Evolutionary conservation across 1,140 invertebrate genomes (phyloP), one percentile per base, ranked within the genome.

Genomic region (Venturia canescens): DNA sequence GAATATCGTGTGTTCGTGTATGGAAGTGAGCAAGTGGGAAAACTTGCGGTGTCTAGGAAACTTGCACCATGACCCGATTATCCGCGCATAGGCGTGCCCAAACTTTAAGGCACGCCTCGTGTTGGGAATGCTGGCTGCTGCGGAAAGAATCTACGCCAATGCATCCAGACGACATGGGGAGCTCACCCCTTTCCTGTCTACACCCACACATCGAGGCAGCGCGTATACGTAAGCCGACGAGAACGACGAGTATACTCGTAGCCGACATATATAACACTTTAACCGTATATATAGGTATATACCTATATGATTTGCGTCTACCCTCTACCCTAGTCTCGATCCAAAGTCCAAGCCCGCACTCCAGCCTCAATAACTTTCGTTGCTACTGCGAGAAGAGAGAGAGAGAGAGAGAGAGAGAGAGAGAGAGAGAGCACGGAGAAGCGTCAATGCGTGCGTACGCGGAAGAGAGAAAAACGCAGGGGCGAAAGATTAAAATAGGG

Each of bases 141-240:
- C 67, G 34, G 74, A 38, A 85, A 57, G 85, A 82, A 85, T 84
- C 82, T 89, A 88, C 88, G 88, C 87, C 88, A 86, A 88, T 90
- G 86, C 86, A 85, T 27, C 86, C 86, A 90, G 89, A 90, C 89
- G 89, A 90, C 89, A 84, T 83, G 86, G 89, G 88, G 88, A 88
- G 84, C 88, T 89, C 89, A 87, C 88, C 89, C 88, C 80, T 87
- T 88, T 89, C 86, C 88, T 88, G 90, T 91, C 89, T 90, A 88
- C 89, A 90, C 89, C 80, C 83, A 87, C 85, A 87, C 89, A 88
- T 88, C 69, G 84, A 87, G 86, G 1, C 38, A 75, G 66, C 31
- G 34, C 21, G 38, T 53, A 81, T 80, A 83, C 82, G 83, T 80
- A 85, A 31, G 27, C 82, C 86, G 86, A 31, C 66, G 66, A 5